Conservation (phyloP, 1,140 invertebrate species). For the Drosophila athabasca region DNA sequence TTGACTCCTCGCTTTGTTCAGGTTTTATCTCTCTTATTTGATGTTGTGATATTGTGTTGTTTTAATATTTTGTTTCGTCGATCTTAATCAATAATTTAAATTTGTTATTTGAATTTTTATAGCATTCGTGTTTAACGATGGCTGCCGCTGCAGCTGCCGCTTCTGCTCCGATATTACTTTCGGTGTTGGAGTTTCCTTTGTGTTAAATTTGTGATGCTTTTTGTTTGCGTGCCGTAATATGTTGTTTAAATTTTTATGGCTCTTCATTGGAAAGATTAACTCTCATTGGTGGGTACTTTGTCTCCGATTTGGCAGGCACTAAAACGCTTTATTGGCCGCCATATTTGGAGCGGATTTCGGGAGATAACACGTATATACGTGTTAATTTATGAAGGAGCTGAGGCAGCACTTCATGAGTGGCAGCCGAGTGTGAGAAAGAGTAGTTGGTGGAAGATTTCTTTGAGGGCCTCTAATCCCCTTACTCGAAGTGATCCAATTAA, state of each 20-base stretch:
- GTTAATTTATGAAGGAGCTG: constrained; percentile 37
- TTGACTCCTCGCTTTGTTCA: constrained; percentile 58
- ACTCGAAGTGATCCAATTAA: constrained; percentile 9
- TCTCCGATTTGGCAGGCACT: constrained; percentile 24
- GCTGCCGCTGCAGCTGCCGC: constrained; percentile 40
- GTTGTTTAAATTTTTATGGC: constrained; percentile 68
- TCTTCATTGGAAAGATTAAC: constrained; percentile 34
- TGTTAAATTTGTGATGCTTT: constrained; percentile 40
- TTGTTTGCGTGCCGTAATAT: constrained; percentile 62
- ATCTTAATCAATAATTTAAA: constrained; percentile 82
- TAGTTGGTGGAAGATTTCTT: background rate
- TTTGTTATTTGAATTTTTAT: constrained; percentile 80
- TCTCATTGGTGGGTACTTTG: constrained; percentile 58
- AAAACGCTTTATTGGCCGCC: constrained; percentile 49
- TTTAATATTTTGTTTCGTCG: constrained; percentile 73
- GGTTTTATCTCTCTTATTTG: constrained; percentile 26
- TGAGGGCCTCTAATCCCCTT: constrained; percentile 14
- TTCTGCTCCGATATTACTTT: constrained; percentile 34
- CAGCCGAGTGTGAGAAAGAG: constrained; percentile 35
- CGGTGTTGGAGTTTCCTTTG: constrained; percentile 44
- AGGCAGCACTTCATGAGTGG: constrained; percentile 20
- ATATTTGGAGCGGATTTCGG: constrained; percentile 31
- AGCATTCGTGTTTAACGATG: constrained; percentile 61
- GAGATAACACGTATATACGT: constrained; percentile 6
- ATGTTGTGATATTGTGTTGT: constrained; percentile 40